Evolutionary conservation across 2,113 vertebrate genomes (phyloP).

Genomic region (Lipophrys pholis): DNA sequence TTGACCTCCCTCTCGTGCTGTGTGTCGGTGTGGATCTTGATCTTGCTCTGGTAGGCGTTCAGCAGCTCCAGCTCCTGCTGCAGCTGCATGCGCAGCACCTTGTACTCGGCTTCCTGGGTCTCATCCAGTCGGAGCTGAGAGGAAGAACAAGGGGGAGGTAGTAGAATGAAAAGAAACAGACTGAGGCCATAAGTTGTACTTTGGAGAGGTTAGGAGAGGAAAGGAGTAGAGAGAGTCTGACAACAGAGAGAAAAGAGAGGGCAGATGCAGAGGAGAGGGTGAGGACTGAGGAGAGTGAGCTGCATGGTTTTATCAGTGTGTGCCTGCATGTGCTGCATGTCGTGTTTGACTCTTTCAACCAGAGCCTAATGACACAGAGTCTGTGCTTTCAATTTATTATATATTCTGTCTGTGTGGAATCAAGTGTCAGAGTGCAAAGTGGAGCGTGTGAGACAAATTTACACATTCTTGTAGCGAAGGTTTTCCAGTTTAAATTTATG

Average conservation of each 20-base stretch:
- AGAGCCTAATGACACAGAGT: no score
- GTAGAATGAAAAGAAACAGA: neutral
- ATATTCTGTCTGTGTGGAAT: no score
- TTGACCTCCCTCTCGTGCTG: conserved; percentile 91
- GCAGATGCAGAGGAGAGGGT: conserved; percentile 7
- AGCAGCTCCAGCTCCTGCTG: conserved; percentile 94
- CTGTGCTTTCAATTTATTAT: no score
- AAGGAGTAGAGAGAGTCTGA: neutral
- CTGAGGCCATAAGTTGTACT: neutral
- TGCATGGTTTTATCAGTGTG: neutral
- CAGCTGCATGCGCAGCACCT: conserved; percentile 91
- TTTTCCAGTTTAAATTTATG: no score
- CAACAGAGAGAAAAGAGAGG: conserved; percentile 6
- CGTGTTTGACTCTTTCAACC: neutral
- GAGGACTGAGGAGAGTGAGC: conserved; percentile 3
- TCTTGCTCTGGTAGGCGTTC: conserved; percentile 95
- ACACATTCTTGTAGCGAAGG: no score
- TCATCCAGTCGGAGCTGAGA: conserved; percentile 90
- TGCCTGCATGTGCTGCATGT: neutral
- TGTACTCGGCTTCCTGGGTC: conserved; percentile 93
- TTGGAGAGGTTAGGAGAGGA: conserved; percentile 1
- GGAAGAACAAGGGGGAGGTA: neutral
- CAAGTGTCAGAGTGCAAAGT: no score
- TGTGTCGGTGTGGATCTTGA: conserved; percentile 93
- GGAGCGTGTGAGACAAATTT: no score